Evolutionary conservation across 2,797 vertebrate genomes (phyloP).

Genomic region (Schizopygopsis pylzovi): DNA sequence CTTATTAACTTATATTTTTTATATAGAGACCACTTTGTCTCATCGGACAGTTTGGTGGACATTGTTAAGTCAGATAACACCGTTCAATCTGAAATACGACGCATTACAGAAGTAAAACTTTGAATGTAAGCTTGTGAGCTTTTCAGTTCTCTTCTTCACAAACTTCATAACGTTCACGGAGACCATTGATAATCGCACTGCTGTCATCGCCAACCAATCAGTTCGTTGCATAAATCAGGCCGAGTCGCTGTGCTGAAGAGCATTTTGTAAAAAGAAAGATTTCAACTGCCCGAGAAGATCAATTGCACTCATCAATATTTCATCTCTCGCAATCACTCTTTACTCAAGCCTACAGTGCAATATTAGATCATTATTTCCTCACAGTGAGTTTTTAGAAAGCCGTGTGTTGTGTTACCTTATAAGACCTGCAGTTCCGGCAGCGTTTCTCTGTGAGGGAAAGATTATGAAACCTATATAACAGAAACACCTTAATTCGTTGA

Average conservation of each 20-base stretch:
- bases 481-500: constrained; percentile 39
- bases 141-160: not conserved
- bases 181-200: not conserved
- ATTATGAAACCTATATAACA: constrained; percentile 34
- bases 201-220: not conserved
- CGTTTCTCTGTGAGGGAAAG: not conserved
- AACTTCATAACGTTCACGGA: not conserved
- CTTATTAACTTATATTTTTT: too few species aligned
- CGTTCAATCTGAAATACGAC: not conserved
- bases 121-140: not conserved
- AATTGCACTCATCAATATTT: constrained; percentile 28
- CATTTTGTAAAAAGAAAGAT: not conserved
- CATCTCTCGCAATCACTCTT: constrained; percentile 1
- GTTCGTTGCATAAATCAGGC: not conserved
- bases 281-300: not conserved
- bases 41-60: not conserved
- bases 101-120: not conserved
- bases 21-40: not conserved
- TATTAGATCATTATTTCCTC: not conserved
- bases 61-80: not conserved
- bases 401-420: not conserved
- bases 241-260: not conserved
- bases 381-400: not conserved
- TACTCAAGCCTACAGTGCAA: not conserved
- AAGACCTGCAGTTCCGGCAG: not conserved